Percentiles rank a stretch among this genome's conserved stretches.
Evolutionary conservation across 1,140 invertebrate species (phyloP).

Genomic region (Euura lappo): DNA sequence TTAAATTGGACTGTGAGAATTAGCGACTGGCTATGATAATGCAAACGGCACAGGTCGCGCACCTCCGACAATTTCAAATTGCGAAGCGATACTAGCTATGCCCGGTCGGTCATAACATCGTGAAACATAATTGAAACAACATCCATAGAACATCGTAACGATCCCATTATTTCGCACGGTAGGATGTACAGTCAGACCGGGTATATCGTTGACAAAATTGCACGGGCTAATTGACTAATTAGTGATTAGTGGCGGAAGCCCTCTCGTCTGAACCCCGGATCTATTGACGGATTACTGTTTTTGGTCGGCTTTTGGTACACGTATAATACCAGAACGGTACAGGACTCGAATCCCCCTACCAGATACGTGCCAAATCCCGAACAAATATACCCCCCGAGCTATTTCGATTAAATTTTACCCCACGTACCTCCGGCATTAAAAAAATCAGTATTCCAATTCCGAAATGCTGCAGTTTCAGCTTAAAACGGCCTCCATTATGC

Average conservation of each 20-base stretch:
- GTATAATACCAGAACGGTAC: slow-evolving; percentile 12
- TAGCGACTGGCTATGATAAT: too few species aligned
- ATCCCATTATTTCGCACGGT: slow-evolving; percentile 26
- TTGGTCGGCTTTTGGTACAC: slow-evolving; percentile 28
- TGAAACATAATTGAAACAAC: slow-evolving; percentile 38
- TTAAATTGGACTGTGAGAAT: too few species aligned
- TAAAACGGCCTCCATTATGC: too few species aligned
- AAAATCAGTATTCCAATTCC: too few species aligned
- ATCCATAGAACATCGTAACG: slow-evolving; percentile 28
- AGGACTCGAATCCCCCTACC: neutral
- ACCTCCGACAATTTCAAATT: neutral
- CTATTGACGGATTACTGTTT: slow-evolving; percentile 49
- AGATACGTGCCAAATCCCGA: neutral
- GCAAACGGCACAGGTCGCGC: too few species aligned
- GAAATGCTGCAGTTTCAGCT: too few species aligned
- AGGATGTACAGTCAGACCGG: slow-evolving; percentile 23
- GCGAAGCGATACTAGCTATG: neutral
- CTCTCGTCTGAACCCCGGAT: slow-evolving; percentile 28
- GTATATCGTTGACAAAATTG: slow-evolving; percentile 47
- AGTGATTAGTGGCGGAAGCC: slow-evolving; percentile 44
- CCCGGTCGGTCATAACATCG: slow-evolving; percentile 26
- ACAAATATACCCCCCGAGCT: neutral
- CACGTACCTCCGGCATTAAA: too few species aligned
- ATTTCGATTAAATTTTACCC: neutral
- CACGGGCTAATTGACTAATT: slow-evolving; percentile 54